Evolutionary conservation across 1,140 invertebrate genomes (phyloP).

Genomic region (Heterodera carotae): DNA sequence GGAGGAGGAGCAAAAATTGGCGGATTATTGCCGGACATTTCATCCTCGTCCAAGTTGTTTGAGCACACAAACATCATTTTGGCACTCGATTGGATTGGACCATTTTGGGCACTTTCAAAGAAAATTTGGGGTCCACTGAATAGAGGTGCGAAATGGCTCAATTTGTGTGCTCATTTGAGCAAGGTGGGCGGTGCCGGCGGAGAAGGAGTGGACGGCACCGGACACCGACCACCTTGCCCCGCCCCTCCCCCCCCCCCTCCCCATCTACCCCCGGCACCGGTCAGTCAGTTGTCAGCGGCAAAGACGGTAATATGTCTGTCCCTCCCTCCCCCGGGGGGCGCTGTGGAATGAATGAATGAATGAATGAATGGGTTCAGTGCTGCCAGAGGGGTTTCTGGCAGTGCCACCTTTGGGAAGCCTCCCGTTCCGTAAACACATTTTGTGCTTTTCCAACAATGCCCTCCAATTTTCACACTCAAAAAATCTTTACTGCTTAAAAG

Average conservation of each 20-base stretch:
- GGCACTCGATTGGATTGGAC: neutral
- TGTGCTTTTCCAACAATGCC: neutral
- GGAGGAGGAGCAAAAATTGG: neutral
- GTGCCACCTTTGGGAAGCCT: neutral
- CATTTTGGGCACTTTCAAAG: neutral
- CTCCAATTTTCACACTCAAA: neutral
- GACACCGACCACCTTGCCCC: neutral
- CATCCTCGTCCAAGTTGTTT: neutral
- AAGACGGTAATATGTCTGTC: neutral
- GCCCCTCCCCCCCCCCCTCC: too few species aligned
- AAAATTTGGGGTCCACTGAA: neutral
- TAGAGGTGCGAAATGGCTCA: neutral
- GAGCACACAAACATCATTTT: slow-evolving; percentile 3
- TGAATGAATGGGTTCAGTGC: too few species aligned
- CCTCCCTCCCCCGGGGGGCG: too few species aligned
- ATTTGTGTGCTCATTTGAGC: neutral
- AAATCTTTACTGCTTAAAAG: neutral
- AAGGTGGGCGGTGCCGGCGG: neutral
- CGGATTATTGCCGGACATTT: neutral
- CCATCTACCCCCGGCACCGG: too few species aligned
- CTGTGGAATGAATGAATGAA: too few species aligned
- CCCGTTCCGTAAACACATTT: neutral
- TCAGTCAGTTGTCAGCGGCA: neutral
- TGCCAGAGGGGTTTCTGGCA: neutral
- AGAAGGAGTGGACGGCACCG: neutral